phyloP scores from a whole-genome alignment of 2,797 vertebrate species.

The Pipistrellus pipistrellus region DNA sequence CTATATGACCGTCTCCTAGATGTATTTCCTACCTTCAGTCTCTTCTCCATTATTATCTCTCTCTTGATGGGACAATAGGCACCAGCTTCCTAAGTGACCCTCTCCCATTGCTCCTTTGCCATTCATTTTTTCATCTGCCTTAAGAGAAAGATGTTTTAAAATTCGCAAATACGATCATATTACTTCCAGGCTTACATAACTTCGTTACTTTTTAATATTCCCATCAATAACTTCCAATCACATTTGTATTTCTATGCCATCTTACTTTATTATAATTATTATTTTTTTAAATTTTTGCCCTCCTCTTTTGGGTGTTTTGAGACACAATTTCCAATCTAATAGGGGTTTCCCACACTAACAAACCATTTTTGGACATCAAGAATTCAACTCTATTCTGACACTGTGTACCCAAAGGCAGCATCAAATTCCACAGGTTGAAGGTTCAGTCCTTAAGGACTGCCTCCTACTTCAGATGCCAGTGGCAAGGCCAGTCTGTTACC shows the following conservation, averaged over 20 bases:
- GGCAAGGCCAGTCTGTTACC: neutral
- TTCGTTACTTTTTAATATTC: neutral
- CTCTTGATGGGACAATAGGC: neutral
- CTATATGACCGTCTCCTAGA: neutral
- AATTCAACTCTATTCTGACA: neutral
- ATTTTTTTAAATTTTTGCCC: conserved; percentile 15
- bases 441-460: neutral
- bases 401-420: neutral
- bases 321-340: neutral
- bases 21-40: neutral
- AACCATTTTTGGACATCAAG: neutral
- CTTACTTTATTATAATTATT: neutral
- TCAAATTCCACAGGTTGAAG: neutral
- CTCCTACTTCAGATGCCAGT: neutral
- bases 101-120: neutral
- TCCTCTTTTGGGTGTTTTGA: neutral
- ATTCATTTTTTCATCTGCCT: neutral
- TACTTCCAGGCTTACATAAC: conserved; percentile 20
- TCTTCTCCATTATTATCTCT: neutral
- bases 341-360: neutral
- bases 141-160: neutral
- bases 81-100: neutral
- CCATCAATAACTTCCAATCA: neutral
- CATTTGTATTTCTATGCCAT: neutral
- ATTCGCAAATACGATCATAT: neutral